phyloP scores from a whole-genome alignment of 2,888 invertebrate genomes.

The Amphipyra berbera region DNA sequence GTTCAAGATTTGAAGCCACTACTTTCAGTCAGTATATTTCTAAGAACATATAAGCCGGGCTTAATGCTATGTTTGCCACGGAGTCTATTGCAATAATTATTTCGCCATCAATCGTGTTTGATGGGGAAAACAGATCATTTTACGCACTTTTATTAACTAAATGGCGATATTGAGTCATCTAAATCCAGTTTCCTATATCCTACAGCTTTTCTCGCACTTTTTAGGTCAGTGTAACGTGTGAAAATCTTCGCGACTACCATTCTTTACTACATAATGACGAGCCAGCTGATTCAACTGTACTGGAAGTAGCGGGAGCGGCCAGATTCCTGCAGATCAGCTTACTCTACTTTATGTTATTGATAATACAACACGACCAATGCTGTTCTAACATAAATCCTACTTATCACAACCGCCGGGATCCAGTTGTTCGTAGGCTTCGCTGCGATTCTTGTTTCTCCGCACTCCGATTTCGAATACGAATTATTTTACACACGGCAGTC shows the following conservation, averaged over 20 bases:
- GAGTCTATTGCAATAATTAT: too few species aligned
- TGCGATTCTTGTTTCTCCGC: constrained; percentile 47
- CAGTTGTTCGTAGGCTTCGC: constrained; percentile 63
- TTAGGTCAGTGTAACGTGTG: not conserved
- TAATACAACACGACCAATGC: constrained; percentile 67
- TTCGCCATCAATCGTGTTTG: too few species aligned
- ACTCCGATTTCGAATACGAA: constrained; percentile 68
- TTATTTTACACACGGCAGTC: constrained; percentile 76
- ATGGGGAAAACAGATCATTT: not conserved
- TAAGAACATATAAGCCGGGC: too few species aligned
- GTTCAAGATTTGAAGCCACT: too few species aligned
- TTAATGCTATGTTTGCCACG: too few species aligned
- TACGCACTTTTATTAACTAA: too few species aligned
- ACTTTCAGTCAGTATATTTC: too few species aligned
- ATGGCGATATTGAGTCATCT: too few species aligned
- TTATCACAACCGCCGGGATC: constrained; percentile 66
- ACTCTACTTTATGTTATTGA: constrained; percentile 69
- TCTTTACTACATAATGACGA: constrained; percentile 9
- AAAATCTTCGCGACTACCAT: not conserved
- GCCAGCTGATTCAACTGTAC: constrained; percentile 12
- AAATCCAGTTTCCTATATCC: too few species aligned
- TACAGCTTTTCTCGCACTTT: not conserved
- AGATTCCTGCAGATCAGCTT: constrained; percentile 59
- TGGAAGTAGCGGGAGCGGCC: constrained; percentile 10
- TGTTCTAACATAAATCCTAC: constrained; percentile 67